These are phyloP conservation scores for Vicugna pacos DNA, from an alignment of 2,113 vertebrate species.

Conservation along the genomic window DNA sequence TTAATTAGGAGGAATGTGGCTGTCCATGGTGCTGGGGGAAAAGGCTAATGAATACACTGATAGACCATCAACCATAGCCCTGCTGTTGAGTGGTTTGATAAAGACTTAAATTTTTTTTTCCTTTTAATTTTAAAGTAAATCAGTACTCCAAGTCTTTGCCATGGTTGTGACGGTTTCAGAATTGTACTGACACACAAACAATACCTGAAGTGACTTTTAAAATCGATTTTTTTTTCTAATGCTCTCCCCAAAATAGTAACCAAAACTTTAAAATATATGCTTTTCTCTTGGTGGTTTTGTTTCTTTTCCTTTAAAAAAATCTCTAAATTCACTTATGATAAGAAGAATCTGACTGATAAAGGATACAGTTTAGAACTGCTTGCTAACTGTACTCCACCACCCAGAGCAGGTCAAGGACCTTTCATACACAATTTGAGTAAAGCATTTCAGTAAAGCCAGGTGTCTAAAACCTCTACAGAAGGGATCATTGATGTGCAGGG, in stretches of 20 bases:
- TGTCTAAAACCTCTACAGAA: slow-evolving; percentile 32
- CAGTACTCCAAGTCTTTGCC: slow-evolving; percentile 79
- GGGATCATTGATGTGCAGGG: background rate
- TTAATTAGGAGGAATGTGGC: slow-evolving; percentile 81
- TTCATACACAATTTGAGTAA: background rate
- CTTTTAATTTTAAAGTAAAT: slow-evolving; percentile 85
- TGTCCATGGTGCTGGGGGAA: slow-evolving; percentile 70
- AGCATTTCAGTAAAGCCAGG: background rate
- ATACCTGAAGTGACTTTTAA: background rate
- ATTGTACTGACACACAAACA: slow-evolving; percentile 54
- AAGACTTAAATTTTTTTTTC: slow-evolving; percentile 77
- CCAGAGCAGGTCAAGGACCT: background rate
- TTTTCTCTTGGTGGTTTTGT: background rate
- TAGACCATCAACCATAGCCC: slow-evolving; percentile 82
- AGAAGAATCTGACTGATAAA: background rate
- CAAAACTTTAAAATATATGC: background rate
- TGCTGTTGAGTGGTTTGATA: slow-evolving; percentile 80
- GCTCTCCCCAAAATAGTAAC: background rate
- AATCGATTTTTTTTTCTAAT: background rate
- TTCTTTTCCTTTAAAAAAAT: background rate
- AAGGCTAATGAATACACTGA: slow-evolving; percentile 84
- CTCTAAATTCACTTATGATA: background rate
- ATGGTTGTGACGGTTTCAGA: slow-evolving; percentile 78
- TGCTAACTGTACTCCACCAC: background rate
- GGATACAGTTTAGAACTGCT: background rate